Evolutionary conservation across 2,113 vertebrate genomes (phyloP).

Genomic region (Tretioscincus oriximinensis): DNA sequence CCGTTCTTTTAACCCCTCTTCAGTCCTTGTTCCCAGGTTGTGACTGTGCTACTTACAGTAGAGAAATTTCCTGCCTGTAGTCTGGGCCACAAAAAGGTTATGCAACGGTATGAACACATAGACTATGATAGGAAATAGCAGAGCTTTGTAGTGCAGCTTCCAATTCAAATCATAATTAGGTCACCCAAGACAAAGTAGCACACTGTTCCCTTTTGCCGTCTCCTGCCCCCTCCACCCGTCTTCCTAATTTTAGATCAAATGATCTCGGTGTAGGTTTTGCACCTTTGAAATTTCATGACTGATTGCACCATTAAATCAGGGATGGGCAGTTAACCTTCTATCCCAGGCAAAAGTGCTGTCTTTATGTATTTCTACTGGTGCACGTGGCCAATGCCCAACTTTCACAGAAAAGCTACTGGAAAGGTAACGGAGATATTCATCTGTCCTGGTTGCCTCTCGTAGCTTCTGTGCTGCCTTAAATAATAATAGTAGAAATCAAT

Average conservation of each 20-base stretch:
- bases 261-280: conserved; percentile 45
- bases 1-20: too few species aligned
- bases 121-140: conserved; percentile 21
- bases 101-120: background rate
- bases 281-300: conserved; percentile 61
- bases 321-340: conserved; percentile 41
- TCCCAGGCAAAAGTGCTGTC: conserved; percentile 24
- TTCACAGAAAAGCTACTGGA: conserved; percentile 12
- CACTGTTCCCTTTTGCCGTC: conserved; percentile 60
- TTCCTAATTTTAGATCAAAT: conserved; percentile 60
- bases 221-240: conserved; percentile 5
- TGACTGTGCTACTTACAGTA: background rate
- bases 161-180: conserved; percentile 60
- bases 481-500: background rate
- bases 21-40: background rate
- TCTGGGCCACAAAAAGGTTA: background rate
- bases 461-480: conserved; percentile 13
- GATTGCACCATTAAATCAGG: conserved; percentile 38
- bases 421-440: conserved; percentile 3
- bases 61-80: background rate
- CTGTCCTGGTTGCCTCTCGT: fast-evolving
- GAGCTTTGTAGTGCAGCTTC: conserved; percentile 45
- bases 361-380: conserved; percentile 3
- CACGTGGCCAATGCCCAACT: conserved; percentile 40
- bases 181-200: conserved; percentile 64